Evolutionary conservation across 2,888 invertebrate genomes (phyloP).

Genomic region (Morpho deidamia): DNA sequence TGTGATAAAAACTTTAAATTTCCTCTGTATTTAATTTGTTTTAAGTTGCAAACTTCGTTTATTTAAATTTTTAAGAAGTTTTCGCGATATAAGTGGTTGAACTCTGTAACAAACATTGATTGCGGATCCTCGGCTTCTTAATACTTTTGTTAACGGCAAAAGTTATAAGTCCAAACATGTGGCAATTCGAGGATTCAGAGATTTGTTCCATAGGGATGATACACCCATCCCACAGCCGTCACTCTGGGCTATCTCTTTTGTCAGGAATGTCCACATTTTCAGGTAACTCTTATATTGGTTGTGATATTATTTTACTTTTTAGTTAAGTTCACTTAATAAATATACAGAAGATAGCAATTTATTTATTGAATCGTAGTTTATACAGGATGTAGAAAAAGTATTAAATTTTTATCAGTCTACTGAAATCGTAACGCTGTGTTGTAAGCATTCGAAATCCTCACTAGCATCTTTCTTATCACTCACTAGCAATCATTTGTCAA

Average conservation of each 20-base stretch:
- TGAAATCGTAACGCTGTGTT: no score
- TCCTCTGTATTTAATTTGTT: conserved; percentile 4
- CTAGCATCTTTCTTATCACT: no score
- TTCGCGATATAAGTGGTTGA: background rate
- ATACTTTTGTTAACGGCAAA: conserved; percentile 16
- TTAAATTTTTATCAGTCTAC: no score
- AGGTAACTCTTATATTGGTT: conserved; percentile 39
- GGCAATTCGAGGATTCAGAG: conserved; percentile 84
- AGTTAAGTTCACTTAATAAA: no score
- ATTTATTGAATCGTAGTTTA: no score
- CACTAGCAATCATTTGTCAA: no score
- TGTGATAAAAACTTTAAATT: conserved; percentile 36
- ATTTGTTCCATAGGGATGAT: conserved; percentile 93
- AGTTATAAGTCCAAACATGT: conserved; percentile 62
- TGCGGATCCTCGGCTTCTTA: conserved; percentile 3
- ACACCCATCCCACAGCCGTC: conserved; percentile 81
- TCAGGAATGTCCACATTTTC: conserved; percentile 67
- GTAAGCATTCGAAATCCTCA: no score
- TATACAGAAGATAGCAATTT: no score
- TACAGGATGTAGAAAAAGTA: no score
- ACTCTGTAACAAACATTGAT: conserved; percentile 5
- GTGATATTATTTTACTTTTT: no score
- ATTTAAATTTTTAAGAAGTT: background rate
- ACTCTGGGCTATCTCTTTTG: conserved; percentile 82
- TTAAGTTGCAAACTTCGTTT: background rate